Evolutionary conservation across 2,888 invertebrate genomes (phyloP).

Genomic region (Trachelus stipa): DNA sequence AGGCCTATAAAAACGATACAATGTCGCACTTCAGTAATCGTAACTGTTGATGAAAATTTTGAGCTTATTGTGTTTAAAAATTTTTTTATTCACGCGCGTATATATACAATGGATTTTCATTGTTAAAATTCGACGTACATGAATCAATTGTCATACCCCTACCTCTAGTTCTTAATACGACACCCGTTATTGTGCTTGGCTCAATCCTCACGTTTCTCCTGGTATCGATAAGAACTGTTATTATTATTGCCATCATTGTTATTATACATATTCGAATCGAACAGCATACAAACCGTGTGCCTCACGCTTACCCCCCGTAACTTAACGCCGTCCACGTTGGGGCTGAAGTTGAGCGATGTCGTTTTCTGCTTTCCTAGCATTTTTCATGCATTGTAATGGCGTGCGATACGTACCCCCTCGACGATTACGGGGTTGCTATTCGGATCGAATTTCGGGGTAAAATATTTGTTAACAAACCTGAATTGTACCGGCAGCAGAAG

Average conservation of each 20-base stretch:
- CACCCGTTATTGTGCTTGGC: background rate
- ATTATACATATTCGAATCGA: background rate
- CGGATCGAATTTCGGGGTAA: slow-evolving; percentile 48
- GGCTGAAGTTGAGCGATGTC: background rate
- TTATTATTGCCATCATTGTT: background rate
- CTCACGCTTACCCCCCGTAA: background rate
- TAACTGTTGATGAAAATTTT: background rate
- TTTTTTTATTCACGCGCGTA: background rate
- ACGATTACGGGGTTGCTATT: background rate
- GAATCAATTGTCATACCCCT: background rate
- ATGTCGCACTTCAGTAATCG: background rate
- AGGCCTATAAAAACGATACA: background rate
- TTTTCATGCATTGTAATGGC: background rate
- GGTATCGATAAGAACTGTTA: background rate
- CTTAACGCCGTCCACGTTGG: background rate
- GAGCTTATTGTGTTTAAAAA: too few relatives aligned
- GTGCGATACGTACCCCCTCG: background rate
- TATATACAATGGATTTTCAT: background rate
- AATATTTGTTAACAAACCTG: slow-evolving; percentile 56
- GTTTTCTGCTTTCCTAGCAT: background rate
- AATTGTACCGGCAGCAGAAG: slow-evolving; percentile 28
- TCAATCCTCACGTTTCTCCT: background rate
- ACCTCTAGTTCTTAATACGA: background rate
- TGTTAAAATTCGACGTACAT: background rate
- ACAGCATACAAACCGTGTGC: background rate